Percentiles rank a stretch among this genome's conserved stretches.
phyloP scores from a whole-genome alignment of 2,797 vertebrate species.

The Dermochelys coriacea region DNA sequence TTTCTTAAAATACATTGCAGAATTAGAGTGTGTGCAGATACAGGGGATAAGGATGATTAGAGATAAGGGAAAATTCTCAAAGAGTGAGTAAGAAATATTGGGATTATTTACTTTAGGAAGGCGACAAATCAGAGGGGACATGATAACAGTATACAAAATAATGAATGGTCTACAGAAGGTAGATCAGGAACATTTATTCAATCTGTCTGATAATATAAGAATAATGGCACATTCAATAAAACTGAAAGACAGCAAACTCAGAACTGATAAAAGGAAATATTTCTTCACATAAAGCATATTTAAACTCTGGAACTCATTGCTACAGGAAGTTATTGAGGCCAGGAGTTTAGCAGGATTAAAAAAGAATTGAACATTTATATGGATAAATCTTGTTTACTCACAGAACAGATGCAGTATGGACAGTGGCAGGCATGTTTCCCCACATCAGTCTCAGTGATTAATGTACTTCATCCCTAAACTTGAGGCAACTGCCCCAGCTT shows the following conservation, averaged over 20 bases:
- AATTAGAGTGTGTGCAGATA: not conserved
- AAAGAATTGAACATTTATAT: not conserved
- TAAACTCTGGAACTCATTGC: not conserved
- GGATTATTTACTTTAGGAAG: not conserved
- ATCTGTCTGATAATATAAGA: not conserved
- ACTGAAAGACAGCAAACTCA: not conserved
- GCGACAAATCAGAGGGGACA: not conserved
- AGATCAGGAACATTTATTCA: not conserved
- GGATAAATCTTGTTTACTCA: not conserved
- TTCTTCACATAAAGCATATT: not conserved
- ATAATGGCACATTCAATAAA: not conserved
- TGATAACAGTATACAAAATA: not conserved
- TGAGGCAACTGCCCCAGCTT: not conserved
- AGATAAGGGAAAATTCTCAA: not conserved
- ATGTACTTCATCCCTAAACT: not conserved
- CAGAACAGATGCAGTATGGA: not conserved
- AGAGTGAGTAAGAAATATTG: not conserved
- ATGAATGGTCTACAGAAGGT: not conserved
- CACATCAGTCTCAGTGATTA: not conserved
- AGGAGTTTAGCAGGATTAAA: not conserved
- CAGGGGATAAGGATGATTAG: not conserved
- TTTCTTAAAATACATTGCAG: not conserved
- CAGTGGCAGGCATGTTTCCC: not conserved
- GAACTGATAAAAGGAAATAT: not conserved
- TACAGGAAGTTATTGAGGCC: not conserved